These are phyloP conservation scores for Spea bombifrons DNA, from an alignment of 2,113 vertebrate genomes.

Conservation along the genomic window DNA sequence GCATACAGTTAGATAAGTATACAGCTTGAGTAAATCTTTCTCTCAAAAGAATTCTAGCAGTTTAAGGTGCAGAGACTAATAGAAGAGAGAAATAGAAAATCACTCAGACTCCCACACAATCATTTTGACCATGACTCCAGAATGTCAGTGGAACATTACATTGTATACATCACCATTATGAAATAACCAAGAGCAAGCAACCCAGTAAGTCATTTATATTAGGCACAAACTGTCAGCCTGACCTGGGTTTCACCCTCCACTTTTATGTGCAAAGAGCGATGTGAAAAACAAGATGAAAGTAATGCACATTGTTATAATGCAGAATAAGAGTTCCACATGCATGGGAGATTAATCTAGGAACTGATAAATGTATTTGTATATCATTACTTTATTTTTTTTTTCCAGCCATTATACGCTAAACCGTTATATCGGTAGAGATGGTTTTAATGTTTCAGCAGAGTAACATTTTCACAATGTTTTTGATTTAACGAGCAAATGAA, in stretches of 20 bases:
- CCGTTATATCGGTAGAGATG: constrained; percentile 38
- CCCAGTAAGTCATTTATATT: constrained; percentile 53
- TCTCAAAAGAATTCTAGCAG: constrained; percentile 9
- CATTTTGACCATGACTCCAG: constrained; percentile 48
- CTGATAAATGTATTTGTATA: constrained; percentile 41
- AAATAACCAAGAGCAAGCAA: constrained; percentile 51
- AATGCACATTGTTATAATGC: constrained; percentile 38
- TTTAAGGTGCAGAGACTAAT: constrained; percentile 41
- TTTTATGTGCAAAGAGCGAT: constrained; percentile 46
- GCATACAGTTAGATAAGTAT: constrained; percentile 29
- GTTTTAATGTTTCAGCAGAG: constrained; percentile 39
- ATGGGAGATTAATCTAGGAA: constrained; percentile 44
- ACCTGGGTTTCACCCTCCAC: constrained; percentile 46
- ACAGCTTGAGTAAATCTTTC: constrained; percentile 39
- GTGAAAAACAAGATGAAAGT: constrained; percentile 43
- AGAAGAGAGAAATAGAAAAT: constrained; percentile 33
- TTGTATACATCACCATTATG: constrained; percentile 50
- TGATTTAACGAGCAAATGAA: constrained; percentile 45
- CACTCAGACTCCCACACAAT: constrained; percentile 13
- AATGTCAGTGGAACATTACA: constrained; percentile 41
- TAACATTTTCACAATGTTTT: constrained; percentile 30
- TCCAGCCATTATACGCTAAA: constrained; percentile 19
- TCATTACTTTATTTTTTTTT: constrained; percentile 37
- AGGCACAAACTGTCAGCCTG: constrained; percentile 50
- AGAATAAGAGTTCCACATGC: constrained; percentile 45